A percentile compares a stretch with the other conserved stretches of the same genome.
These are phyloP conservation scores for Nibea albiflora DNA, from an alignment of 2,113 vertebrate species.

Conservation along the genomic window DNA sequence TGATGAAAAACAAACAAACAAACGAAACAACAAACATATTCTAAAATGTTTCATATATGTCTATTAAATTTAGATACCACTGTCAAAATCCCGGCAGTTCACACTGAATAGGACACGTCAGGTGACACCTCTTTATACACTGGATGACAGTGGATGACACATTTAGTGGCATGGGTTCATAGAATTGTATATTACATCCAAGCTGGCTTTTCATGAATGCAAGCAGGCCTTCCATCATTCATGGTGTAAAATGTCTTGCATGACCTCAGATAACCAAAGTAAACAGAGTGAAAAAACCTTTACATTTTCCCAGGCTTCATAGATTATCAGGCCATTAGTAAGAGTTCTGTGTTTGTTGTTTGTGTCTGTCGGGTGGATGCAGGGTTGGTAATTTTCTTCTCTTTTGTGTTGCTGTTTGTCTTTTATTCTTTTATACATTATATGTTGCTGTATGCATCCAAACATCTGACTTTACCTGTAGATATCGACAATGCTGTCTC, in stretches of 20 bases:
- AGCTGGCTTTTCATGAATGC: neutral
- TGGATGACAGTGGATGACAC: neutral
- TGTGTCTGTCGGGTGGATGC: too few relatives aligned
- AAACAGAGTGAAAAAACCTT: neutral
- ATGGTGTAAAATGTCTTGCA: neutral
- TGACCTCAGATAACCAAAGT: neutral
- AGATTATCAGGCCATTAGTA: neutral
- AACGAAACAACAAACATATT: too few relatives aligned
- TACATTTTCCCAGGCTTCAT: neutral
- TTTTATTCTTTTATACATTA: neutral
- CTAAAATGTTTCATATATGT: neutral
- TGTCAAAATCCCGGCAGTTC: neutral
- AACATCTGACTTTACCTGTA: neutral
- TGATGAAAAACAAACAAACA: neutral
- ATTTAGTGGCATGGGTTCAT: neutral
- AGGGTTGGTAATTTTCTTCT: neutral
- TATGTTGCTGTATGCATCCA: neutral
- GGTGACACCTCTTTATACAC: neutral
- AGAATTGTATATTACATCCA: neutral
- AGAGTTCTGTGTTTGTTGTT: neutral
- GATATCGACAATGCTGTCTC: too few relatives aligned
- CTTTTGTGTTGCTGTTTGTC: neutral
- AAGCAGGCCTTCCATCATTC: neutral
- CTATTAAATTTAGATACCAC: neutral
- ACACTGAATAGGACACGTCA: neutral